These are phyloP conservation scores for Plodia interpunctella DNA, from an alignment of 1,140 invertebrate species.

Conservation along the genomic window DNA sequence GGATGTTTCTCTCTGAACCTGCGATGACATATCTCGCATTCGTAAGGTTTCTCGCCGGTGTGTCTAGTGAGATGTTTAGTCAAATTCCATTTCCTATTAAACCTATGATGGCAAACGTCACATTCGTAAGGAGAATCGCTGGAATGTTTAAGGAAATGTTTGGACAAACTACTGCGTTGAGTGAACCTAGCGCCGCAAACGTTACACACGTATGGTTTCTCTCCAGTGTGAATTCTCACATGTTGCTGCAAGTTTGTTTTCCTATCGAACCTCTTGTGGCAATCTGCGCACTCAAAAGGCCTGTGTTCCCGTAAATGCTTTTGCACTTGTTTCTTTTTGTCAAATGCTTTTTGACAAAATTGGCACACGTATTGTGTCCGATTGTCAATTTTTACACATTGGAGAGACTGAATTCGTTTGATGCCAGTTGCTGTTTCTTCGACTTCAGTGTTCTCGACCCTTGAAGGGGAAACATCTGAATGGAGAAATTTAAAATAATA, in stretches of 20 bases:
- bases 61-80: background rate
- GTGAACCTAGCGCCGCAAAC: constrained; percentile 69
- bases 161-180: constrained; percentile 61
- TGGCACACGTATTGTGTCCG: background rate
- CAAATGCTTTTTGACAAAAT: background rate
- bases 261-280: background rate
- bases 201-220: constrained; percentile 80
- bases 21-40: background rate
- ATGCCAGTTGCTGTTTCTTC: background rate
- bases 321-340: background rate
- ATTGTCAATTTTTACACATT: background rate
- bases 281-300: background rate
- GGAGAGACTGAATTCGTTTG: background rate
- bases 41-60: constrained; percentile 5
- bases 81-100: background rate
- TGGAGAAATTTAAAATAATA: background rate
- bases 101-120: background rate
- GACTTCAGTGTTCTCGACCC: background rate
- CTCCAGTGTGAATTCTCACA: background rate
- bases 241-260: background rate
- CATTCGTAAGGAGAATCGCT: constrained; percentile 16
- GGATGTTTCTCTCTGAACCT: background rate
- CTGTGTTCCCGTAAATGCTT: background rate
- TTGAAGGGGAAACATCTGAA: background rate
- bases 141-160: constrained; percentile 33